Conservation (phyloP, 2,797 vertebrate genomes). For the Gastrophryne carolinensis region DNA sequence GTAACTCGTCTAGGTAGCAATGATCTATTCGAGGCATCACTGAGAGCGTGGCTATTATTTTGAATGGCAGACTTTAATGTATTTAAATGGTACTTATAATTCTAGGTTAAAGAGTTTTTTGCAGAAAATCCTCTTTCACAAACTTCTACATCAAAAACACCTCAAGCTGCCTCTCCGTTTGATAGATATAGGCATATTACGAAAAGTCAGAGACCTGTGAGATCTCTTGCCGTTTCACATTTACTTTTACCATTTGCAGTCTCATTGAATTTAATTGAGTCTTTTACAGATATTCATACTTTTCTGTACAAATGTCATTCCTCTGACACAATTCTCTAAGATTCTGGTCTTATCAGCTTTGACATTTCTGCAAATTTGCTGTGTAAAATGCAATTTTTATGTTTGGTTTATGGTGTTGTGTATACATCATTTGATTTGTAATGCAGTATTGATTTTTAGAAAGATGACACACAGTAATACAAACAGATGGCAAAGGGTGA, state of each 20-base stretch:
- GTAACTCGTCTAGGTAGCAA: no score
- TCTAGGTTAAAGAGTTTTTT: no score
- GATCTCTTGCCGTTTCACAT: conserved; percentile 18
- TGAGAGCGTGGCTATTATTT: no score
- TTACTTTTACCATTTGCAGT: conserved; percentile 31
- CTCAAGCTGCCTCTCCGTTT: neutral
- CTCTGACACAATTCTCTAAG: neutral
- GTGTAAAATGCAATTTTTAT: conserved; percentile 27
- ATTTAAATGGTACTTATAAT: no score
- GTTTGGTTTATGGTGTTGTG: neutral
- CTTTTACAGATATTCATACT: conserved; percentile 13
- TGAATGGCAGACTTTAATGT: no score
- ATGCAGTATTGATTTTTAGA: conserved; percentile 22
- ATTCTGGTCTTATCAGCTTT: neutral
- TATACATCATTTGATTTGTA: conserved; percentile 4
- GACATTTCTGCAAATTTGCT: conserved; percentile 20
- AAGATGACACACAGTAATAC: neutral
- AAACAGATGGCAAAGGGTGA: neutral
- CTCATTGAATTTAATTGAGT: conserved; percentile 37
- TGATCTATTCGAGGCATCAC: no score
- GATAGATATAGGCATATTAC: neutral
- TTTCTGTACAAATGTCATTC: conserved; percentile 37
- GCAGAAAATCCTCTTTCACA: conserved; percentile 6
- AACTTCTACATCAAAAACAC: conserved; percentile 8
- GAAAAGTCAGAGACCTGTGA: neutral